phyloP scores from a whole-genome alignment of 2,113 vertebrate genomes.

The Sebastes fasciatus region DNA sequence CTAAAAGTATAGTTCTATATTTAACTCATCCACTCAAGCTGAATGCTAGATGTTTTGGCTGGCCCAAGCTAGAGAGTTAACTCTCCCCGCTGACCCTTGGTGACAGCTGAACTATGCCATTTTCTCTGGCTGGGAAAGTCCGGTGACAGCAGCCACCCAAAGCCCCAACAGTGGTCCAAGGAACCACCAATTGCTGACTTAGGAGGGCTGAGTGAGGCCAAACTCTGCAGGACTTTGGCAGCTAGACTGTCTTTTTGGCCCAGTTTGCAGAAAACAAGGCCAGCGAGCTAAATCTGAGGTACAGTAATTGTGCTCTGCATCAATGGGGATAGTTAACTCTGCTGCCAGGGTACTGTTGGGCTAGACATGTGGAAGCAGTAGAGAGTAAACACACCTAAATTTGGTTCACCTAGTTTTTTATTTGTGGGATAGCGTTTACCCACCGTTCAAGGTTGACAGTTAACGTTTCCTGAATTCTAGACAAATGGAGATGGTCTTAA shows the following conservation, averaged over 20 bases:
- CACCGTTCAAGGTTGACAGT: slow-evolving; percentile 4
- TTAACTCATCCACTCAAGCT: slow-evolving; percentile 74
- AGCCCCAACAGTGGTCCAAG: slow-evolving; percentile 53
- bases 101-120: slow-evolving; percentile 79
- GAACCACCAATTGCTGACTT: slow-evolving; percentile 74
- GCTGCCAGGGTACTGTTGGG: slow-evolving; percentile 34
- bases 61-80: slow-evolving; percentile 26
- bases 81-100: slow-evolving; percentile 64
- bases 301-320: slow-evolving; percentile 61
- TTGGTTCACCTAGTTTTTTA: slow-evolving; percentile 28
- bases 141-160: slow-evolving; percentile 67
- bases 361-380: slow-evolving; percentile 21
- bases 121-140: slow-evolving; percentile 74
- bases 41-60: slow-evolving; percentile 68
- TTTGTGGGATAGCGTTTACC: neutral
- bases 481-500: neutral
- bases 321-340: slow-evolving; percentile 38
- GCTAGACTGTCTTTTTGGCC: slow-evolving; percentile 39
- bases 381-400: slow-evolving; percentile 45
- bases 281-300: slow-evolving; percentile 52
- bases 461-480: neutral
- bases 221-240: slow-evolving; percentile 69
- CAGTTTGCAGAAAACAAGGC: slow-evolving; percentile 57
- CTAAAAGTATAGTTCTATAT: slow-evolving; percentile 80
- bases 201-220: slow-evolving; percentile 56